Conservation (phyloP, 2,113 vertebrate species). For the Genyomyrus donnyi region DNA sequence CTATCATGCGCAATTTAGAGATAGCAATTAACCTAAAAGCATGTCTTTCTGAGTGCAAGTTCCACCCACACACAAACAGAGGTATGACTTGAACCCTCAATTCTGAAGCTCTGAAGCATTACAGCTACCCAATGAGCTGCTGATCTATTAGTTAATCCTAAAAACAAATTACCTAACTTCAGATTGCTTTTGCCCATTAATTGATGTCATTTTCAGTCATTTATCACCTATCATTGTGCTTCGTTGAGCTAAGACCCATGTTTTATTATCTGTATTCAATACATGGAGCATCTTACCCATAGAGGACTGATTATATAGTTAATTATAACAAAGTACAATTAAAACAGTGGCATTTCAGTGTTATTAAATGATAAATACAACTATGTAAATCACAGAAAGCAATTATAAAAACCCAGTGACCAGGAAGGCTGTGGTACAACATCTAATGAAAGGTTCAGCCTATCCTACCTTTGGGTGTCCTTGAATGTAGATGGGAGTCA, state of each 20-base stretch:
- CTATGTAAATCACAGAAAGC: not conserved
- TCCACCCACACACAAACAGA: not conserved
- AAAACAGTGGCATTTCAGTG: not conserved
- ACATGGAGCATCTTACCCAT: not conserved
- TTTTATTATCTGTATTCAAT: not conserved
- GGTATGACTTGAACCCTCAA: not conserved
- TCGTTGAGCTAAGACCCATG: not conserved
- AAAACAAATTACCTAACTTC: not conserved
- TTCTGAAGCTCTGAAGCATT: not conserved
- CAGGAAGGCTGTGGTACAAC: not conserved
- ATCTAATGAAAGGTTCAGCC: not conserved
- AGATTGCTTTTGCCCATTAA: not conserved
- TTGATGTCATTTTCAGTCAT: not conserved
- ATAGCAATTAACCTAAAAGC: not conserved
- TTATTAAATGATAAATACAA: not conserved
- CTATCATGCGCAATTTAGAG: not conserved
- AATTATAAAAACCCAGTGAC: not conserved
- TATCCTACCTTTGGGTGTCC: not conserved
- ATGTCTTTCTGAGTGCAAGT: not conserved
- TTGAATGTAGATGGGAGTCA: not conserved
- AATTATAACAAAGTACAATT: not conserved
- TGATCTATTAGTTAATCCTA: not conserved
- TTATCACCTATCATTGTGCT: not conserved
- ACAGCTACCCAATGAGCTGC: not conserved
- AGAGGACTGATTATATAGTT: not conserved